phyloP scores from a whole-genome alignment of 2,888 invertebrate genomes.

The Drosophila acutilabella region DNA sequence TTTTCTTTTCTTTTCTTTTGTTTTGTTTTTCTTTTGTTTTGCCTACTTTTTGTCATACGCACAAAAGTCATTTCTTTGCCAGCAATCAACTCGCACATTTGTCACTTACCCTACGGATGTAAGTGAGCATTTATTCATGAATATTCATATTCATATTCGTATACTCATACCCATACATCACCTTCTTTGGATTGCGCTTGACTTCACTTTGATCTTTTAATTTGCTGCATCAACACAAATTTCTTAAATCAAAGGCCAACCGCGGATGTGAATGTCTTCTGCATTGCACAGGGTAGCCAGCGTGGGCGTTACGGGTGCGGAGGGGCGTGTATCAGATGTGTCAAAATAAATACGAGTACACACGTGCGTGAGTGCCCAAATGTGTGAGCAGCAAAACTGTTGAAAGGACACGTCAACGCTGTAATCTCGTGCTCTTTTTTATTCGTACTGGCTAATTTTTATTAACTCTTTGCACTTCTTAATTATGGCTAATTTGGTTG shows the following conservation, averaged over 20 bases:
- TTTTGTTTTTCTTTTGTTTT: no score
- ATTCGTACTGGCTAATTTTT: conserved; percentile 14
- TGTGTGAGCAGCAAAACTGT: conserved; percentile 43
- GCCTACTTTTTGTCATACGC: conserved; percentile 11
- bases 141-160: conserved; percentile 6
- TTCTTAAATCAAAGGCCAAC: conserved; percentile 83
- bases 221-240: conserved; percentile 81
- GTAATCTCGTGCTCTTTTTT: conserved; percentile 15
- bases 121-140: conserved; percentile 12
- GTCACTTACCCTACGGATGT: conserved; percentile 35
- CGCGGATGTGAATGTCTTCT: conserved; percentile 49
- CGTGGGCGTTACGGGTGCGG: background rate
- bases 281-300: conserved; percentile 25
- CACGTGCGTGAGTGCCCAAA: conserved; percentile 16
- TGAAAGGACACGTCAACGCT: conserved; percentile 57
- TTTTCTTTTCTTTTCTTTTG: background rate
- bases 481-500: conserved; percentile 3
- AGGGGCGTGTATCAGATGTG: conserved; percentile 49
- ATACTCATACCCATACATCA: conserved; percentile 7
- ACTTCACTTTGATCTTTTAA: conserved; percentile 82
- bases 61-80: conserved; percentile 1
- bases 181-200: conserved; percentile 24
- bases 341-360: conserved; percentile 57
- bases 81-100: conserved; percentile 26
- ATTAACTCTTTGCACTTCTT: background rate